Conservation (phyloP, 2,888 invertebrate genomes). For the Camponotus fellah region DNA sequence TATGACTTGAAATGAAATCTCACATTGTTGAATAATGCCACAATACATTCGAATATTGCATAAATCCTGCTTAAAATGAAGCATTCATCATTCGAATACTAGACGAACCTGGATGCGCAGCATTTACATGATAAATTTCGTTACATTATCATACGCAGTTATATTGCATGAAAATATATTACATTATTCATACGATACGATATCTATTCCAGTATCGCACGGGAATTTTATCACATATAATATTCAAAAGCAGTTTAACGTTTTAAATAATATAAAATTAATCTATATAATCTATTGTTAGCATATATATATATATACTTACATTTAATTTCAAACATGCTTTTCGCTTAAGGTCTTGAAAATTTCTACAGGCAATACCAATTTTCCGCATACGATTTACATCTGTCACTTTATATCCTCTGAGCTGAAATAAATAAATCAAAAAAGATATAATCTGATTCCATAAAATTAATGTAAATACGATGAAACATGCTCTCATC, state of each 20-base stretch:
- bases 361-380: slow-evolving; percentile 90
- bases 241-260: background rate
- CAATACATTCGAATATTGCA: background rate
- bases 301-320: slow-evolving; percentile 76
- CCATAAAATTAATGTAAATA: background rate
- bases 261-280: background rate
- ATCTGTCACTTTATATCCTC: slow-evolving; percentile 92
- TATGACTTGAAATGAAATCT: background rate
- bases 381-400: slow-evolving; percentile 90
- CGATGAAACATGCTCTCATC: background rate
- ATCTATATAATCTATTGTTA: background rate
- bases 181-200: slow-evolving; percentile 30
- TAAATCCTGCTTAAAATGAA: background rate
- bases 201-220: background rate
- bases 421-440: slow-evolving; percentile 85
- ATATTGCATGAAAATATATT: slow-evolving; percentile 36
- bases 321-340: slow-evolving; percentile 90
- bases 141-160: slow-evolving; percentile 4
- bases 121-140: slow-evolving; percentile 28
- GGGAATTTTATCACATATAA: background rate
- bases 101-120: slow-evolving; percentile 26
- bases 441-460: background rate
- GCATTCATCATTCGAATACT: slow-evolving; percentile 5
- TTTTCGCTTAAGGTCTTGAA: slow-evolving; percentile 90
- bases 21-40: background rate